Percentiles rank a stretch among this genome's conserved stretches.
phyloP scores from a whole-genome alignment of 2,888 invertebrate genomes.

The Saturnia pavonia region DNA sequence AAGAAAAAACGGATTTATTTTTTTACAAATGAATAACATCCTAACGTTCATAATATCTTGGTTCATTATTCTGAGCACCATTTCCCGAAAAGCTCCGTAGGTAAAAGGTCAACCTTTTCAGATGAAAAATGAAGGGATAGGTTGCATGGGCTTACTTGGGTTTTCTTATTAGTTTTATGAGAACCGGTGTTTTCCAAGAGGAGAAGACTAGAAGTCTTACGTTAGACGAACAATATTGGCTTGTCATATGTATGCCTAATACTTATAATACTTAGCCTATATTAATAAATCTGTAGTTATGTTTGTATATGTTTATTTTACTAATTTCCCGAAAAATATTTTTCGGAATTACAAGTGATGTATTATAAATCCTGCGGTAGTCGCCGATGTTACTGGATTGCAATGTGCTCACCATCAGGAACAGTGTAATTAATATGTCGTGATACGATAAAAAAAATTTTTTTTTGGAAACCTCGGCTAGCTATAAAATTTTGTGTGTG shows the following conservation, averaged over 20 bases:
- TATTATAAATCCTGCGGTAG: no score
- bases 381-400: no score
- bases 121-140: slow-evolving; percentile 36
- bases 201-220: not conserved
- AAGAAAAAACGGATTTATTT: not conserved
- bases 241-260: not conserved
- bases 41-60: slow-evolving; percentile 7
- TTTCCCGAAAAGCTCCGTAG: slow-evolving; percentile 26
- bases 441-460: no score
- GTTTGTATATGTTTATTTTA: no score
- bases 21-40: not conserved
- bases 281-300: no score
- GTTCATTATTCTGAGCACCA: slow-evolving; percentile 19
- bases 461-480: no score
- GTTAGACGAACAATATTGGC: not conserved
- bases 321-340: no score
- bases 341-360: no score
- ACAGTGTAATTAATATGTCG: no score
- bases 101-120: slow-evolving; percentile 31
- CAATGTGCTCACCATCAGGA: no score
- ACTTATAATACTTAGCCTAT: no score
- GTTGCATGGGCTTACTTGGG: slow-evolving; percentile 32
- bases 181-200: slow-evolving; percentile 21
- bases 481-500: no score
- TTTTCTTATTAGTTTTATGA: slow-evolving; percentile 32